Percentiles rank a stretch among this genome's conserved stretches.
phyloP scores from a whole-genome alignment of 1,140 invertebrate genomes.

The Brachionus plicatilis region DNA sequence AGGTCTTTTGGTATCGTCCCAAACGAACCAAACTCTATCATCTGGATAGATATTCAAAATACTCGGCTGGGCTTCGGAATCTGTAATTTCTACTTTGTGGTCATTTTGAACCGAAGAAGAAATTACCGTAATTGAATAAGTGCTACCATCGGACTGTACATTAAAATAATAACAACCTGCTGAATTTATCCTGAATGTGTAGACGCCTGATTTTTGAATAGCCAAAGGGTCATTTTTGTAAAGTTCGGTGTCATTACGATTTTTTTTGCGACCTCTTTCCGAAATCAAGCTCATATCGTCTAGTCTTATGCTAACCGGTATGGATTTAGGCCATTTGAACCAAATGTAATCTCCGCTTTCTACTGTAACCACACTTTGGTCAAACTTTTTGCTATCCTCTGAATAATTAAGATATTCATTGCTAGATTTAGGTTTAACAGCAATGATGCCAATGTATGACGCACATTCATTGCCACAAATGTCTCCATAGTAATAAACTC shows the following conservation, averaged over 20 bases:
- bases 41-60: conserved; percentile 50
- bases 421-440: conserved; percentile 53
- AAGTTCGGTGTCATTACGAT: not conserved
- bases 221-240: not conserved
- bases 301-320: conserved; percentile 43
- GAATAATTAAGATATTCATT: conserved; percentile 48
- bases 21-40: conserved; percentile 56
- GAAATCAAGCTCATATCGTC: conserved; percentile 46
- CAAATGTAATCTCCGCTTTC: conserved; percentile 52
- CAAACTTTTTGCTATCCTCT: conserved; percentile 8
- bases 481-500: conserved; percentile 55
- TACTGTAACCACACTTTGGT: conserved; percentile 33
- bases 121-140: conserved; percentile 12
- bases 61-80: conserved; percentile 53
- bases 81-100: conserved; percentile 53
- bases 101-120: conserved; percentile 46
- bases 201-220: not conserved
- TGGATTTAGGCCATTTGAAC: conserved; percentile 51
- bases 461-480: conserved; percentile 53
- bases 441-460: conserved; percentile 55
- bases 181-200: not conserved
- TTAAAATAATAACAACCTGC: conserved; percentile 26
- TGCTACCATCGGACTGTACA: not conserved
- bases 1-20: conserved; percentile 52
- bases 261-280: conserved; percentile 32